These are phyloP conservation scores for Megalurothrips usitatus DNA, from an alignment of 2,888 invertebrate genomes.

Conservation along the genomic window DNA sequence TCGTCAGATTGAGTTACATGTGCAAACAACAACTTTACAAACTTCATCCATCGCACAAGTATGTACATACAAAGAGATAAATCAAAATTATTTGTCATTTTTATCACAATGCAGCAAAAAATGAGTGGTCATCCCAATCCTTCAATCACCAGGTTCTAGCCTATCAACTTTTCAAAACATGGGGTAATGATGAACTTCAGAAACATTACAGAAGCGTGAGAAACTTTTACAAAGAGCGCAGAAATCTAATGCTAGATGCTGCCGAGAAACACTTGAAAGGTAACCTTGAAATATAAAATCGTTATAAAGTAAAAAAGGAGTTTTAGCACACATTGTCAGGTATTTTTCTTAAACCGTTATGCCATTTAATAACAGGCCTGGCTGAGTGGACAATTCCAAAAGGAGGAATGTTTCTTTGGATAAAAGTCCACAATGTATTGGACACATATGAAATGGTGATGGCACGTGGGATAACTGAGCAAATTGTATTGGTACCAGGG, in stretches of 20 bases:
- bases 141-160: slow-evolving; percentile 52
- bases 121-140: not conserved
- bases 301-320: too few species aligned
- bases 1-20: slow-evolving; percentile 61
- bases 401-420: slow-evolving; percentile 77
- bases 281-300: slow-evolving; percentile 39
- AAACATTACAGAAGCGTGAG: slow-evolving; percentile 57
- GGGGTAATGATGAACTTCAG: slow-evolving; percentile 58
- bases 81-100: not conserved
- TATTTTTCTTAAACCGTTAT: too few species aligned
- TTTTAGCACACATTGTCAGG: too few species aligned
- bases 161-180: slow-evolving; percentile 53
- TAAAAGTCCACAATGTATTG: slow-evolving; percentile 60
- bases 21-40: slow-evolving; percentile 64
- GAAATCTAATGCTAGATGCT: slow-evolving; percentile 58
- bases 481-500: slow-evolving; percentile 69
- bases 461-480: slow-evolving; percentile 61
- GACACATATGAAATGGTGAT: slow-evolving; percentile 71
- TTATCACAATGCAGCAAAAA: slow-evolving; percentile 1
- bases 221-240: slow-evolving; percentile 58
- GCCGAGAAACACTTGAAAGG: slow-evolving; percentile 57
- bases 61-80: slow-evolving; percentile 38
- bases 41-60: slow-evolving; percentile 63
- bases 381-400: slow-evolving; percentile 62
- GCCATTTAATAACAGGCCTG: slow-evolving; percentile 47